Evolutionary conservation across 2,797 vertebrate species (phyloP), one percentile per base, ranked within the genome.

Genomic region (Takifugu ocellatus): DNA sequence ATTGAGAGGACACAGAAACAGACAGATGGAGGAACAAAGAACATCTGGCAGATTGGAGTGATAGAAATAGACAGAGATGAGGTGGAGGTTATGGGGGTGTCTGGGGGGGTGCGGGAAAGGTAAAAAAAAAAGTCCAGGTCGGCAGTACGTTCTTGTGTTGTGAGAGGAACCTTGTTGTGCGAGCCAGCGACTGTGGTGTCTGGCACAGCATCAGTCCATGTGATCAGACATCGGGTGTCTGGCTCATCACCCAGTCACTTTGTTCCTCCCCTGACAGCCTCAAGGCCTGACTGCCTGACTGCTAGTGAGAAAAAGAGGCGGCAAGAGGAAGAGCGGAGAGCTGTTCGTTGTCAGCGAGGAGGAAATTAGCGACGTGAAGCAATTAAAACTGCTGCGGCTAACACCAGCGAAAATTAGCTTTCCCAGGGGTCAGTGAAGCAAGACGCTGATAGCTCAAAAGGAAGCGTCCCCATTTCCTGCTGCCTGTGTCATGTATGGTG

Each of bases 231-330:
- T 81, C 72, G 59, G 78, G 67, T 64, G 78, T 80, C 83, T 82
- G 81, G 83, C 85, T 86, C 84, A 84, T 86, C 85, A 86, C 79
- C 85, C 77, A 83, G 75, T 87, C 87, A 86, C 85, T 88, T 84
- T 87, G 85, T 84, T 85, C 79, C 78, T 82, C 72, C 82, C 81
- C 83, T 78, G 84, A 84, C 84, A 88, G 88, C 86, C 86, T 78
- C 61, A 54, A 85, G 85, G 86, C 81, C 82, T 59, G 75, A 74
- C 77, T 71, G 74, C 70, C 78, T 79, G 76, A 70, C 81, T 83
- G 71, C 77, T 75, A 69, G 70, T 63, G 78, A 76, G 75, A 49
- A 25, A 75, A 69, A 68, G 56, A 63, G 58, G 54, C 33, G 27
- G 51, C 64, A 68, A 62, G 51, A 57, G 67, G 53, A 8, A 10